Evolutionary conservation across 2,113 vertebrate species (phyloP).

Genomic region (Conger conger): DNA sequence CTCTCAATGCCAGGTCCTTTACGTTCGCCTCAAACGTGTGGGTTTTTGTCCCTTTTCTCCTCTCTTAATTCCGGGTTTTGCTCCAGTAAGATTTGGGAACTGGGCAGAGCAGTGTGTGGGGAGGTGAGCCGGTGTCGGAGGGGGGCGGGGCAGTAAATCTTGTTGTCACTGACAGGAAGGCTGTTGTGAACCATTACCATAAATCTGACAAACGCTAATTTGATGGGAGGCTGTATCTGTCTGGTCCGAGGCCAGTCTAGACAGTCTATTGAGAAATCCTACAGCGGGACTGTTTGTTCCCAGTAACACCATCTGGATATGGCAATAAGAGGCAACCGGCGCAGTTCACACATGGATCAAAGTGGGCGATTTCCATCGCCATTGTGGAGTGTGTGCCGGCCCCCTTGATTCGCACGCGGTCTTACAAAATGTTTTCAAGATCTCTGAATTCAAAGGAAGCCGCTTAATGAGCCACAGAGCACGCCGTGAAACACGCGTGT

Average conservation of each 20-base stretch:
- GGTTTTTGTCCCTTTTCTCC: background rate
- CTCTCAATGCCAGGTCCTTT: background rate
- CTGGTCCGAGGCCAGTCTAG: conserved; percentile 99
- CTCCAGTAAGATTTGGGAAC: background rate
- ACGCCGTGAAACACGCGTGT: background rate
- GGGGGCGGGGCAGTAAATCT: conserved; percentile 88
- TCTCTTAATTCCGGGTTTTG: background rate
- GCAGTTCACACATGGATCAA: conserved; percentile 89
- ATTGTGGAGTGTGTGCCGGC: conserved; percentile 60
- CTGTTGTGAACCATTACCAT: conserved; percentile 98
- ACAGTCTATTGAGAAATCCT: conserved; percentile 98
- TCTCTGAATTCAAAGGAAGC: conserved; percentile 8
- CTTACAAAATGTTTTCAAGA: conserved; percentile 11
- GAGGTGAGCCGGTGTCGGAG: conserved; percentile 36
- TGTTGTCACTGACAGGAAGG: conserved; percentile 97
- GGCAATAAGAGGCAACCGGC: conserved; percentile 89
- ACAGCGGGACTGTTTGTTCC: conserved; percentile 95
- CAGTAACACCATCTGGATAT: conserved; percentile 97
- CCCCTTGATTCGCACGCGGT: background rate
- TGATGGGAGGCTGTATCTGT: conserved; percentile 99
- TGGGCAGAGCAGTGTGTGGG: background rate
- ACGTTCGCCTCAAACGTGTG: background rate
- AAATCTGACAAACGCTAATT: conserved; percentile 99
- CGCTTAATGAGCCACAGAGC: background rate
- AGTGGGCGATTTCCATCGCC: conserved; percentile 76